phyloP scores from a whole-genome alignment of 2,888 invertebrate species.

The Lepidocyrtinus sp. region DNA sequence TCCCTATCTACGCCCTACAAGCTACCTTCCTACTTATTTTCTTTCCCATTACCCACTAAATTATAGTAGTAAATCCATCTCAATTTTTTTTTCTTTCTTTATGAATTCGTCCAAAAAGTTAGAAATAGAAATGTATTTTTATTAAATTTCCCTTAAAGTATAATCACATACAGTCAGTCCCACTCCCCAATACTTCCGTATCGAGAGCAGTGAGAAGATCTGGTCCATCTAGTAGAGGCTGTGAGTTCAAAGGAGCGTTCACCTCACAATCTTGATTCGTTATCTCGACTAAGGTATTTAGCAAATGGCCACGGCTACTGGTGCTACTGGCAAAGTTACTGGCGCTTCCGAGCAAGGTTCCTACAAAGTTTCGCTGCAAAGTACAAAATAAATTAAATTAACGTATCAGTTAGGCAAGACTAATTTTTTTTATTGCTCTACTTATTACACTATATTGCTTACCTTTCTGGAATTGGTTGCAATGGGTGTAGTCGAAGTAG shows the following conservation, averaged over 20 bases:
- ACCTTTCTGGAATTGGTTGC: constrained; percentile 25
- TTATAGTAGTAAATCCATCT: not conserved
- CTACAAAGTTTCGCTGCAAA: constrained; percentile 56
- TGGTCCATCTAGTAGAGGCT: constrained; percentile 74
- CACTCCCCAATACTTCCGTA: constrained; percentile 22
- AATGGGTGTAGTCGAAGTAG: not conserved
- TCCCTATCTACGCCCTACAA: too few species aligned
- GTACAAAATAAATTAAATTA: not conserved
- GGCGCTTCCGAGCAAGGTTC: constrained; percentile 39
- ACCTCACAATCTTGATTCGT: constrained; percentile 76
- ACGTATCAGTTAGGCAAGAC: too few species aligned
- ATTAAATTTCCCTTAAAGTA: not conserved
- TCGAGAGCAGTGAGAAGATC: constrained; percentile 75
- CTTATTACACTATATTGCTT: not conserved
- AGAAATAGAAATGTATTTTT: not conserved
- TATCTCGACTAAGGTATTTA: constrained; percentile 72
- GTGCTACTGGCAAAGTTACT: constrained; percentile 10
- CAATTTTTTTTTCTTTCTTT: not conserved
- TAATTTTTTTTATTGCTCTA: not conserved
- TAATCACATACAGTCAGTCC: not conserved
- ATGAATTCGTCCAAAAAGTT: not conserved
- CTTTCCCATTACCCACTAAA: not conserved
- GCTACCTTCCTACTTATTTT: too few species aligned
- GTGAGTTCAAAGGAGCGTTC: constrained; percentile 74
- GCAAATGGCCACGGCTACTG: not conserved